These are phyloP conservation scores for Bos javanicus DNA, from an alignment of 2,113 vertebrate species.

Conservation along the genomic window DNA sequence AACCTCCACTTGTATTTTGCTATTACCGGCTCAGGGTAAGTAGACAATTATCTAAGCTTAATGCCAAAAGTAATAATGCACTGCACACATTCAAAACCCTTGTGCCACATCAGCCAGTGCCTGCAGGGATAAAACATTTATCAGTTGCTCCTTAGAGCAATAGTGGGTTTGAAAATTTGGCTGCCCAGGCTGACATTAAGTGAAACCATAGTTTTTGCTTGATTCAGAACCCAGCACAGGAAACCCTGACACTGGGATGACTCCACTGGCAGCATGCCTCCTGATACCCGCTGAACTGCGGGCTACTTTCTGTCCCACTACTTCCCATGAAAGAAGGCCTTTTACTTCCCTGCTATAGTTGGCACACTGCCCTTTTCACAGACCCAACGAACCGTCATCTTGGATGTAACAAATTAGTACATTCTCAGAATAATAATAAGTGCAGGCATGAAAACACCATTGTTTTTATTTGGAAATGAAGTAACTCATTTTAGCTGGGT, in stretches of 20 bases:
- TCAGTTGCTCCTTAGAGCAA: slow-evolving; percentile 82
- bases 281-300: slow-evolving; percentile 79
- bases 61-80: slow-evolving; percentile 81
- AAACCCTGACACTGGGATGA: slow-evolving; percentile 79
- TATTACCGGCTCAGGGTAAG: slow-evolving; percentile 82
- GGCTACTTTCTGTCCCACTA: slow-evolving; percentile 89
- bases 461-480: slow-evolving; percentile 92
- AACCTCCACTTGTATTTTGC: slow-evolving; percentile 80
- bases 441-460: slow-evolving; percentile 94
- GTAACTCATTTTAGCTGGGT: slow-evolving; percentile 88
- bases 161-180: slow-evolving; percentile 82
- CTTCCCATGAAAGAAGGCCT: slow-evolving; percentile 87
- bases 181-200: slow-evolving; percentile 81
- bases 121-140: slow-evolving; percentile 80
- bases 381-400: slow-evolving; percentile 93
- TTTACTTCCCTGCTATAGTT: slow-evolving; percentile 83
- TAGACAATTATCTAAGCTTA: slow-evolving; percentile 87
- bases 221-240: slow-evolving; percentile 76
- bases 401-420: slow-evolving; percentile 99
- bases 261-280: slow-evolving; percentile 81
- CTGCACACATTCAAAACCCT: slow-evolving; percentile 80
- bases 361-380: slow-evolving; percentile 90
- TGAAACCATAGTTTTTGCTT: slow-evolving; percentile 80
- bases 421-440: slow-evolving; percentile 99
- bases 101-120: slow-evolving; percentile 75